A percentile compares a stretch with the other conserved stretches of the same genome.
These are phyloP conservation scores for Sebastes hubbsi DNA, from an alignment of 2,797 vertebrate genomes.

Conservation along the genomic window DNA sequence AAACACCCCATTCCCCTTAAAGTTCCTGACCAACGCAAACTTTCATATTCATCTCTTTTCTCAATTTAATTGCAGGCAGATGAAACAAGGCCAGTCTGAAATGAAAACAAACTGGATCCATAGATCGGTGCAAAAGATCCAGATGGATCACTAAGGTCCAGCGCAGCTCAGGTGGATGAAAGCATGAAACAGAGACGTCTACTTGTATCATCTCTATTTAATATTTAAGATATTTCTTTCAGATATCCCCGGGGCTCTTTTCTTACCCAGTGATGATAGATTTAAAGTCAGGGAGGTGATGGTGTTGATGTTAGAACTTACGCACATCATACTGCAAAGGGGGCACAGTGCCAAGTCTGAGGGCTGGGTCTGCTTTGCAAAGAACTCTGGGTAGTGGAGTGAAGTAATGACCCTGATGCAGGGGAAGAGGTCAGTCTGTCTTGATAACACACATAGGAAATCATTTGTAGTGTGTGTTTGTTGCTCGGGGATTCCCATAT, in stretches of 20 bases:
- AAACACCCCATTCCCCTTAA: background rate
- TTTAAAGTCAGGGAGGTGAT: conserved; percentile 17
- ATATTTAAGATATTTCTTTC: background rate
- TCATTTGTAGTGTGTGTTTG: background rate
- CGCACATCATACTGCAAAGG: conserved; percentile 11
- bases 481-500: background rate
- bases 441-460: background rate
- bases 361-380: conserved; percentile 19
- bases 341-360: conserved; percentile 20
- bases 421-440: background rate
- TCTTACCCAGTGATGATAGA: background rate
- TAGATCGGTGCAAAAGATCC: conserved; percentile 31
- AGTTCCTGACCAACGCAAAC: background rate
- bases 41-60: background rate
- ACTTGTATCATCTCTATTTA: background rate
- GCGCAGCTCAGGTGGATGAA: conserved; percentile 36
- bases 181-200: conserved; percentile 16
- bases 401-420: conserved; percentile 17
- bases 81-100: conserved; percentile 36
- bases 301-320: conserved; percentile 9
- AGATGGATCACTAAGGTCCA: conserved; percentile 35
- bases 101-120: conserved; percentile 74
- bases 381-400: conserved; percentile 31
- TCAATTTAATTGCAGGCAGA: background rate
- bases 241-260: background rate